Conservation (phyloP, 1,140 invertebrate species). For the Thereuonema tuberculata region DNA sequence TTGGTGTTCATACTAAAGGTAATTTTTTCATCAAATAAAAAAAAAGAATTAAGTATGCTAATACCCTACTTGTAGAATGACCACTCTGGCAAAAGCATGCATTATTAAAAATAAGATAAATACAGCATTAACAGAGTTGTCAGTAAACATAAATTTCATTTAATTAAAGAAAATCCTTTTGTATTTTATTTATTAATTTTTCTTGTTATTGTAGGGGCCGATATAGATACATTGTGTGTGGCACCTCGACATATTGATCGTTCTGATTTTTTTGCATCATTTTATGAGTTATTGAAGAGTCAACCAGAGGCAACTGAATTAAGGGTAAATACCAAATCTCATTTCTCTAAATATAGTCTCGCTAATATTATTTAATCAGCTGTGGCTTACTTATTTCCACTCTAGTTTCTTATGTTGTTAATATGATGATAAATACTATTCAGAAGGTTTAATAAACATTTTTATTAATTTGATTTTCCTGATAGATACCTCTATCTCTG, state of each 20-base stretch:
- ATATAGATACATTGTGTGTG: slow-evolving; percentile 98
- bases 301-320: slow-evolving; percentile 76
- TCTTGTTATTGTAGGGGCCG: slow-evolving; percentile 51
- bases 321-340: slow-evolving; percentile 41
- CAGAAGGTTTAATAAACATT: too few species aligned
- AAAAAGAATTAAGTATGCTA: slow-evolving; percentile 6
- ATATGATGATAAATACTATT: slow-evolving; percentile 2
- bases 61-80: too few species aligned
- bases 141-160: too few species aligned
- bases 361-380: slow-evolving; percentile 3
- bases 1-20: slow-evolving; percentile 74
- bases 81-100: too few species aligned
- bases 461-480: too few species aligned
- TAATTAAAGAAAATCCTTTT: too few species aligned
- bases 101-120: too few species aligned
- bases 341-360: too few species aligned
- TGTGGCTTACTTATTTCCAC: neutral
- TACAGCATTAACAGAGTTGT: too few species aligned
- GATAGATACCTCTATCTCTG: too few species aligned
- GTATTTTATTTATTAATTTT: neutral
- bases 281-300: slow-evolving; percentile 77
- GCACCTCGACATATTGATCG: slow-evolving; percentile 90
- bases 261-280: slow-evolving; percentile 86
- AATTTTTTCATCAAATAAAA: too few species aligned
- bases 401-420: slow-evolving; percentile 11